Evolutionary conservation across 2,797 vertebrate species (phyloP).

Genomic region (Limnodromus scolopaceus): DNA sequence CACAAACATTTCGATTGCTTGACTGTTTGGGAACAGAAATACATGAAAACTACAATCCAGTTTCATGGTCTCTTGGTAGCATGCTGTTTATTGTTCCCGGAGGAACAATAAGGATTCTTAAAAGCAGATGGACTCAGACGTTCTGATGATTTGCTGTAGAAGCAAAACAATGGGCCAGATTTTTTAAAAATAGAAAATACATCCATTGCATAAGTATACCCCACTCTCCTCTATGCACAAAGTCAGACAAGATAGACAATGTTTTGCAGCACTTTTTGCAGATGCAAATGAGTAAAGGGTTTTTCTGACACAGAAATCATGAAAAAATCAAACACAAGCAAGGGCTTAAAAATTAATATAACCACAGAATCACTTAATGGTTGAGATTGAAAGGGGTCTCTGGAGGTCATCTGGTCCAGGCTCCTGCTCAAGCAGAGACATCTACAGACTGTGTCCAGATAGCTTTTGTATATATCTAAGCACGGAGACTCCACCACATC

Average conservation of each 20-base stretch:
- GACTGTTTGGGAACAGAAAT: slow-evolving; percentile 1
- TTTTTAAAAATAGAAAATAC: slow-evolving; percentile 50
- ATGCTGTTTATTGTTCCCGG: slow-evolving; percentile 31
- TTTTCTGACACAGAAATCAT: not conserved
- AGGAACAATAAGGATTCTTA: slow-evolving; percentile 54
- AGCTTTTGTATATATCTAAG: not conserved
- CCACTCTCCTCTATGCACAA: not conserved
- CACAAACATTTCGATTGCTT: not conserved
- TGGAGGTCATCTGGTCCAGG: not conserved
- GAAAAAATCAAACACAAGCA: not conserved
- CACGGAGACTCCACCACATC: not conserved
- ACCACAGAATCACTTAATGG: not conserved
- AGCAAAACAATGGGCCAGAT: slow-evolving; percentile 43
- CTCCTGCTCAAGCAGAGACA: not conserved
- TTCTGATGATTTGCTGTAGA: slow-evolving; percentile 21
- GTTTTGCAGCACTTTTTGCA: not conserved
- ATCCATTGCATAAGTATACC: not conserved
- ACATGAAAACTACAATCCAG: not conserved
- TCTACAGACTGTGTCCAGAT: not conserved
- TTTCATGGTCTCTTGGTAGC: slow-evolving; percentile 32
- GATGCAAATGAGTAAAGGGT: not conserved
- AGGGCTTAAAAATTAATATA: not conserved
- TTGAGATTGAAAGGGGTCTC: not conserved
- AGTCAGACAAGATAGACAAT: not conserved
- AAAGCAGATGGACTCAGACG: slow-evolving; percentile 47